phyloP scores from a whole-genome alignment of 2,888 invertebrate species.

The Leucophora obtusa region DNA sequence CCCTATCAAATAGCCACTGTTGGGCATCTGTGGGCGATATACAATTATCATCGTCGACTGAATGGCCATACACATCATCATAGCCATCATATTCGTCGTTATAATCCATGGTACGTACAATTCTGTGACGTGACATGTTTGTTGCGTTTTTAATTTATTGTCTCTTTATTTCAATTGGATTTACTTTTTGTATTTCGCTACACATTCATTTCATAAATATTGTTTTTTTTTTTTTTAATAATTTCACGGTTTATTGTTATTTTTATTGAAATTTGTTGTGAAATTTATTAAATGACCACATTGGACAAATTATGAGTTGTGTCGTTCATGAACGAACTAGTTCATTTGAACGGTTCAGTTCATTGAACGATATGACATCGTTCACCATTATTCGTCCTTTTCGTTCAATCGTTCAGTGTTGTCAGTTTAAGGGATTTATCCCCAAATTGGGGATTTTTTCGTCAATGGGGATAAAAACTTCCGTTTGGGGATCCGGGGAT shows the following conservation, averaged over 20 bases:
- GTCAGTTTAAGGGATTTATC: too few species aligned
- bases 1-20: constrained; percentile 92
- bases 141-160: constrained; percentile 27
- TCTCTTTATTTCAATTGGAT: background rate
- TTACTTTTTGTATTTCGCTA: constrained; percentile 10
- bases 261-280: constrained; percentile 34
- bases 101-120: constrained; percentile 90
- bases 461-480: too few species aligned
- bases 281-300: too few species aligned
- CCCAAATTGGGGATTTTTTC: too few species aligned
- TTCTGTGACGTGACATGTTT: constrained; percentile 92
- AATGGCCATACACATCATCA: constrained; percentile 93
- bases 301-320: too few species aligned
- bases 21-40: constrained; percentile 92
- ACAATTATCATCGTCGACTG: constrained; percentile 94
- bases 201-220: constrained; percentile 14
- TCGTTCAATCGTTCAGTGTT: too few species aligned
- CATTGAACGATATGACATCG: too few species aligned
- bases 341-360: too few species aligned
- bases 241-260: constrained; percentile 20
- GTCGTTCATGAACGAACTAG: too few species aligned
- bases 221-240: background rate
- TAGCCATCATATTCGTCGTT: constrained; percentile 90
- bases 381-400: too few species aligned
- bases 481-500: too few species aligned